Percentiles rank a stretch among this genome's conserved stretches.
phyloP scores from a whole-genome alignment of 2,113 vertebrate genomes.

The Chinchilla lanigera region DNA sequence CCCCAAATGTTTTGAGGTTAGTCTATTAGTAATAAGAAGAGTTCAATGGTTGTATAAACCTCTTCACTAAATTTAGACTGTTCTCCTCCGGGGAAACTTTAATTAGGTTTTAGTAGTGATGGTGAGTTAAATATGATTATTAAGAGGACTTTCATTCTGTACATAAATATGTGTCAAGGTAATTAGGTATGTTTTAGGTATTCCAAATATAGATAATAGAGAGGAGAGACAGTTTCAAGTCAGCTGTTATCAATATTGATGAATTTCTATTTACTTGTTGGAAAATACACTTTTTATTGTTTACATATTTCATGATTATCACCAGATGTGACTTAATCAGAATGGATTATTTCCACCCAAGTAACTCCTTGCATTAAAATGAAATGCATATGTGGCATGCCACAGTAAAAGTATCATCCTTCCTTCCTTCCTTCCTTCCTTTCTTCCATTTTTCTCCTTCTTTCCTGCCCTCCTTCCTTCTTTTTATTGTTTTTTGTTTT shows the following conservation, averaged over 20 bases:
- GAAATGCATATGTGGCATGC: constrained; percentile 56
- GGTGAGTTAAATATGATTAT: constrained; percentile 84
- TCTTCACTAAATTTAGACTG: constrained; percentile 74
- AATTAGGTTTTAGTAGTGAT: constrained; percentile 86
- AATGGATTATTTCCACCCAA: constrained; percentile 63
- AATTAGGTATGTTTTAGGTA: constrained; percentile 79
- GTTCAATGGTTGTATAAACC: constrained; percentile 66
- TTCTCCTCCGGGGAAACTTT: constrained; percentile 75
- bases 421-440: background rate
- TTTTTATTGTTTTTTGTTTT: background rate
- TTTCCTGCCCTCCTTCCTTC: background rate
- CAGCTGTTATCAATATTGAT: constrained; percentile 47
- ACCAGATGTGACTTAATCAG: constrained; percentile 74
- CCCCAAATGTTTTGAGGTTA: constrained; percentile 74
- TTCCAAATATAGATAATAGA: constrained; percentile 52
- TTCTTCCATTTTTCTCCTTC: background rate
- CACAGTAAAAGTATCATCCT: constrained; percentile 6
- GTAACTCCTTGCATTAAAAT: constrained; percentile 71
- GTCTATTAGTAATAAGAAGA: constrained; percentile 80
- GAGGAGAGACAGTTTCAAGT: background rate
- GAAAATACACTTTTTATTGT: constrained; percentile 51
- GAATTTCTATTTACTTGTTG: constrained; percentile 60
- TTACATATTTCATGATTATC: constrained; percentile 75
- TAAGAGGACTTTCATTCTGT: constrained; percentile 76
- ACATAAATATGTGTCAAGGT: constrained; percentile 60